Evolutionary conservation across 1,140 invertebrate genomes (phyloP).

Genomic region (Radopholus similis): DNA sequence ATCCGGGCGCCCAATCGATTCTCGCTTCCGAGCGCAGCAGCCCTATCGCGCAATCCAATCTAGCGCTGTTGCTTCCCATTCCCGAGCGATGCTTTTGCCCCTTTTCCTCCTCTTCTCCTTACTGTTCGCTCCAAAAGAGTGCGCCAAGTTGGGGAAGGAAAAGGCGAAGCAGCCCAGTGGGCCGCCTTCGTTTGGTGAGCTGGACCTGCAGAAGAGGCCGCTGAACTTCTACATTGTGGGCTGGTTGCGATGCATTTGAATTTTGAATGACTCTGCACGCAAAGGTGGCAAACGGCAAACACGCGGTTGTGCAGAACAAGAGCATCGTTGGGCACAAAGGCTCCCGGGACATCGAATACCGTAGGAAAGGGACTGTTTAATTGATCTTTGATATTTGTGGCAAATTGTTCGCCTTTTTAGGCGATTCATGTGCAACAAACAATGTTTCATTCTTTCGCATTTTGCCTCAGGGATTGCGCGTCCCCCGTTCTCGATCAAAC

Average conservation of each 20-base stretch:
- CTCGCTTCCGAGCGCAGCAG: not conserved
- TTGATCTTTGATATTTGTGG: not conserved
- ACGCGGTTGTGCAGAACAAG: conserved; percentile 29
- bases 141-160: not conserved
- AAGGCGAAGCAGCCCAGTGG: not conserved
- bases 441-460: not conserved
- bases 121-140: not conserved
- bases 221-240: conserved; percentile 39
- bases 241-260: too few relatives aligned
- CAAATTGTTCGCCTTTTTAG: too few relatives aligned
- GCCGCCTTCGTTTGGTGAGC: not conserved
- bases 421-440: too few relatives aligned
- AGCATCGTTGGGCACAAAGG: not conserved
- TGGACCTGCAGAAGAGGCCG: conserved; percentile 26
- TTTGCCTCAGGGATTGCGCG: not conserved
- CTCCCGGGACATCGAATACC: not conserved
- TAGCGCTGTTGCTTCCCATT: not conserved
- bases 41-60: not conserved
- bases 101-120: not conserved
- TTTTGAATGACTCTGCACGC: too few relatives aligned
- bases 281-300: conserved; percentile 43
- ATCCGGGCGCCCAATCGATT: not conserved
- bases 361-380: not conserved
- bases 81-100: not conserved
- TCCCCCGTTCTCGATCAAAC: conserved; percentile 27